Evolutionary conservation across 64 coral and sea anemone species (phyloP).

Genomic region (Montipora sp.): DNA sequence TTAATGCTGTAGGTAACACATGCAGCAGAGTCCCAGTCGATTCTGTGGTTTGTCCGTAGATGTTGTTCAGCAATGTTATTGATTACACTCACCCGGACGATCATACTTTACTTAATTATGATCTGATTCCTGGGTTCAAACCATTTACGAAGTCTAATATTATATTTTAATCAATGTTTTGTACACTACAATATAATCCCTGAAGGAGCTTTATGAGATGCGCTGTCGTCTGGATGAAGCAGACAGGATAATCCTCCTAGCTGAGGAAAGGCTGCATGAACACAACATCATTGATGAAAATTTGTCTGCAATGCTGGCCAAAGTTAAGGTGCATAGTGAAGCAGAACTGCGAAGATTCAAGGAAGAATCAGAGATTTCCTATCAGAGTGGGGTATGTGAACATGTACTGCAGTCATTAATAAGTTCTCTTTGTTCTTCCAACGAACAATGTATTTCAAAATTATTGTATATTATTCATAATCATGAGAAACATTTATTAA

Average conservation of each 20-base stretch:
- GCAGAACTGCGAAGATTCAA: constrained; percentile 90
- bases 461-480: neutral
- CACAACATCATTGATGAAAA: constrained; percentile 99
- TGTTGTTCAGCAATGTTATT: too few relatives aligned
- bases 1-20: too few relatives aligned
- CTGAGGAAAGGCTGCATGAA: constrained; percentile 94
- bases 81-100: too few relatives aligned
- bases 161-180: too few relatives aligned
- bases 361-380: constrained; percentile 93
- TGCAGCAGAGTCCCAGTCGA: too few relatives aligned
- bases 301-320: constrained; percentile 92
- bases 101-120: too few relatives aligned
- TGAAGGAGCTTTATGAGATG: constrained; percentile 90
- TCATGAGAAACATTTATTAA: too few relatives aligned
- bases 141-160: too few relatives aligned
- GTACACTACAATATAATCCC: neutral
- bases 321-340: constrained; percentile 90
- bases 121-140: too few relatives aligned
- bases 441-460: too few relatives aligned
- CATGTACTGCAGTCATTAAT: neutral
- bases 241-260: constrained; percentile 79
- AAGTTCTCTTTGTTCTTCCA: neutral
- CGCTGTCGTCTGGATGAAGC: constrained; percentile 86
- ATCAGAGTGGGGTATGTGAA: constrained; percentile 85
- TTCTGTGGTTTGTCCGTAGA: too few relatives aligned